Percentiles rank a stretch among this genome's conserved stretches.
phyloP scores from a whole-genome alignment of 1,140 invertebrate genomes.

The Nasonia longicornis region DNA sequence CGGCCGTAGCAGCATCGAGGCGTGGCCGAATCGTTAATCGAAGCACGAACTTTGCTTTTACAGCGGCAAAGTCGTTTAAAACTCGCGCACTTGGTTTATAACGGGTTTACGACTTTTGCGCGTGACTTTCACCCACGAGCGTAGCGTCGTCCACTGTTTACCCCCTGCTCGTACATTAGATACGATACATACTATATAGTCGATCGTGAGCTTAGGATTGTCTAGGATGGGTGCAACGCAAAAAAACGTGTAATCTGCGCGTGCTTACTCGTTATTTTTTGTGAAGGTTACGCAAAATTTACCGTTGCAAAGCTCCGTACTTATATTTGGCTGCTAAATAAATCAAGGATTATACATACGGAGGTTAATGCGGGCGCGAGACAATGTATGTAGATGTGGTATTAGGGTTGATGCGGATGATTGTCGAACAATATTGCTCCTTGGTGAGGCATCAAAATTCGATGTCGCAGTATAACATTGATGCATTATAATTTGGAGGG shows the following conservation, averaged over 20 bases:
- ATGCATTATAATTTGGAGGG: too few species aligned
- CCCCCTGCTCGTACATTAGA: not conserved
- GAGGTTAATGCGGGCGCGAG: too few species aligned
- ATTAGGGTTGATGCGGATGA: too few species aligned
- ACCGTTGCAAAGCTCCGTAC: not conserved
- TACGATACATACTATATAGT: not conserved
- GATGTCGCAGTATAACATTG: too few species aligned
- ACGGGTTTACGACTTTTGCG: constrained; percentile 35
- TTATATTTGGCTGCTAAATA: not conserved
- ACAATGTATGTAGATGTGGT: too few species aligned
- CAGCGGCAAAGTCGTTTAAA: constrained; percentile 33
- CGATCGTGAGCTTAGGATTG: not conserved
- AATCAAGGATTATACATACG: not conserved
- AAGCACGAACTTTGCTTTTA: constrained; percentile 47
- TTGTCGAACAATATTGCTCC: too few species aligned
- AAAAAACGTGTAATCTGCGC: not conserved
- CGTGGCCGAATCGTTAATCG: constrained; percentile 54
- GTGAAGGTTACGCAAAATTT: constrained; percentile 31
- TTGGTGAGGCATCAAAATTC: too few species aligned
- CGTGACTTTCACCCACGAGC: constrained; percentile 33
- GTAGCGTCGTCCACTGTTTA: not conserved
- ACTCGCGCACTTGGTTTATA: constrained; percentile 3
- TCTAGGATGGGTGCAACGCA: not conserved
- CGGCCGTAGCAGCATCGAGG: constrained; percentile 31
- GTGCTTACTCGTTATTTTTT: not conserved